phyloP scores from a whole-genome alignment of 2,797 vertebrate species.

The Lithobates sylvaticus region DNA sequence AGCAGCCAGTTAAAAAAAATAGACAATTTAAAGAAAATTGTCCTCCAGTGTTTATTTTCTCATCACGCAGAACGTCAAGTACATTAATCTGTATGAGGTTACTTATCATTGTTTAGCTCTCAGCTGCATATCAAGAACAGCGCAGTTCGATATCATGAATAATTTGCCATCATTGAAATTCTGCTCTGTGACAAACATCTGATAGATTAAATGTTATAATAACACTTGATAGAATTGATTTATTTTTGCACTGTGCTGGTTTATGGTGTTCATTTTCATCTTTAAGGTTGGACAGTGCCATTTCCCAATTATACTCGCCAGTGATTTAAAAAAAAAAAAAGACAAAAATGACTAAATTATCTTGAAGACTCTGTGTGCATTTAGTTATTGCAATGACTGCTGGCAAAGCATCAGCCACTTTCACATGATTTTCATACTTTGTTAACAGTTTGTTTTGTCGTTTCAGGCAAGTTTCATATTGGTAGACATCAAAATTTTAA shows the following conservation, averaged over 20 bases:
- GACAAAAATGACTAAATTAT: constrained; percentile 26
- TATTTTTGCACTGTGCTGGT: constrained; percentile 4
- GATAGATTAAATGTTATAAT: constrained; percentile 48
- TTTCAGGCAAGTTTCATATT: no score
- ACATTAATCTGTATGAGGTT: constrained; percentile 34
- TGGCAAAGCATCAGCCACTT: neutral
- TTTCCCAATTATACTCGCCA: constrained; percentile 18
- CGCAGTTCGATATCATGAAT: constrained; percentile 50
- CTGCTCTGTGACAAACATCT: constrained; percentile 42
- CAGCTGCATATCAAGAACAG: constrained; percentile 15
- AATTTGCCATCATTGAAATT: constrained; percentile 27
- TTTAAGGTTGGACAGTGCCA: constrained; percentile 13
- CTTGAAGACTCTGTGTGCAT: neutral
- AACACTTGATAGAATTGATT: constrained; percentile 24
- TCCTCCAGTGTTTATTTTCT: constrained; percentile 18
- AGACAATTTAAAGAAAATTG: neutral
- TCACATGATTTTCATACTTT: neutral
- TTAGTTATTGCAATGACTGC: constrained; percentile 21
- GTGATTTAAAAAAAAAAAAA: constrained; percentile 37
- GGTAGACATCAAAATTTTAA: no score
- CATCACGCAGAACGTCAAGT: constrained; percentile 10
- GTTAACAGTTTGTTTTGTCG: no score
- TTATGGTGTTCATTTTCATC: constrained; percentile 20
- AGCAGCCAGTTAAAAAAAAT: neutral
- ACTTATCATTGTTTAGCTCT: constrained; percentile 28